These are phyloP conservation scores for Albula goreensis DNA, from an alignment of 2,113 vertebrate genomes.

Conservation along the genomic window DNA sequence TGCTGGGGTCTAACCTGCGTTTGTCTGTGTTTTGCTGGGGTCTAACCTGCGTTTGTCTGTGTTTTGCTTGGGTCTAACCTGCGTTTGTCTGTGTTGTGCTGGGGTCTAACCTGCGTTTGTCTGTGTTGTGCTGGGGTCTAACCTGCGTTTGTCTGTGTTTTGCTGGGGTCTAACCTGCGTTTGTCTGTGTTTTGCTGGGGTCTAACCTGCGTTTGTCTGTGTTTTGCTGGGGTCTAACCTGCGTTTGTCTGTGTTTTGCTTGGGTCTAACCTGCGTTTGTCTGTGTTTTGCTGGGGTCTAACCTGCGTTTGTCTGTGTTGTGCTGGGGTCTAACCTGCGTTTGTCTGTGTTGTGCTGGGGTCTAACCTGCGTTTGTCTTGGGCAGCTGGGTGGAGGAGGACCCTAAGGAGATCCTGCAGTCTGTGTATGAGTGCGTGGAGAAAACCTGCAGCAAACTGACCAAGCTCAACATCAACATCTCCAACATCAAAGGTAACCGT, in stretches of 20 bases:
- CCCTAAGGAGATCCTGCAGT: constrained; percentile 86
- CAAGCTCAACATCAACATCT: constrained; percentile 79
- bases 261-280: background rate
- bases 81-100: background rate
- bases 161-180: background rate
- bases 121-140: background rate
- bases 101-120: background rate
- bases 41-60: background rate
- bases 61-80: background rate
- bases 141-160: background rate
- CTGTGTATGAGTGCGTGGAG: constrained; percentile 92
- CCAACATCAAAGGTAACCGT: constrained; percentile 86
- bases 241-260: background rate
- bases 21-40: background rate
- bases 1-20: background rate
- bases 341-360: background rate
- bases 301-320: background rate
- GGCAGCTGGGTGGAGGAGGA: constrained; percentile 96
- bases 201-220: background rate
- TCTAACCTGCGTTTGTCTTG: background rate
- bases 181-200: background rate
- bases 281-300: too few species aligned
- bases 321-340: background rate
- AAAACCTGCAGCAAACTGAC: constrained; percentile 87
- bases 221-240: too few species aligned